phyloP scores from a whole-genome alignment of 1,140 invertebrate genomes.

The Triops longicaudatus region DNA sequence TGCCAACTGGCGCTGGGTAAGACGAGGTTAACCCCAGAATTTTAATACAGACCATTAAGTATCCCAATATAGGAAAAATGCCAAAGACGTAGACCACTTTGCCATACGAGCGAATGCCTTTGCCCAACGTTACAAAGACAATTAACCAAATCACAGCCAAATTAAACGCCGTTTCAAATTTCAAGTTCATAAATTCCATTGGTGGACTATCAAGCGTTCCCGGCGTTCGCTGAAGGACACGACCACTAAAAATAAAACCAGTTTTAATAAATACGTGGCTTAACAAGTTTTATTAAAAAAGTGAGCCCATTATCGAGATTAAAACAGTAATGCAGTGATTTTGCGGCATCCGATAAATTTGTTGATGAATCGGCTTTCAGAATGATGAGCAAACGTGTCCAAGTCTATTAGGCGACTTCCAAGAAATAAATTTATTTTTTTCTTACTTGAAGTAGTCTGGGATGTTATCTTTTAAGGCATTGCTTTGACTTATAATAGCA shows the following conservation, averaged over 20 bases:
- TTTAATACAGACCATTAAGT: conserved; percentile 61
- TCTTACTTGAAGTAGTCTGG: conserved; percentile 54
- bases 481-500: background rate
- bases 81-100: conserved; percentile 70
- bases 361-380: too few species aligned
- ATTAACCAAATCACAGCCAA: conserved; percentile 83
- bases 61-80: conserved; percentile 60
- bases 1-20: conserved; percentile 33
- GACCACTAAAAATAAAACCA: conserved; percentile 45
- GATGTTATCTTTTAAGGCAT: conserved; percentile 49
- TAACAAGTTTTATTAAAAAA: background rate
- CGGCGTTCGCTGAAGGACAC: conserved; percentile 63
- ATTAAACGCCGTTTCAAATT: conserved; percentile 81
- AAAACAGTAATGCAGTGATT: too few species aligned
- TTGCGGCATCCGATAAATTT: too few species aligned
- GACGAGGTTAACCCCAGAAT: conserved; percentile 56
- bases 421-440: background rate
- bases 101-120: conserved; percentile 75
- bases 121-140: conserved; percentile 77
- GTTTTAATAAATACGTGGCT: background rate
- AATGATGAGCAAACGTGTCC: too few species aligned
- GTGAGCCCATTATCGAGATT: too few species aligned
- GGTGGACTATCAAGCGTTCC: conserved; percentile 42
- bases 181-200: conserved; percentile 51
- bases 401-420: background rate